Conservation (phyloP, 1,140 invertebrate genomes). For the Trinorchestia longiramus region DNA sequence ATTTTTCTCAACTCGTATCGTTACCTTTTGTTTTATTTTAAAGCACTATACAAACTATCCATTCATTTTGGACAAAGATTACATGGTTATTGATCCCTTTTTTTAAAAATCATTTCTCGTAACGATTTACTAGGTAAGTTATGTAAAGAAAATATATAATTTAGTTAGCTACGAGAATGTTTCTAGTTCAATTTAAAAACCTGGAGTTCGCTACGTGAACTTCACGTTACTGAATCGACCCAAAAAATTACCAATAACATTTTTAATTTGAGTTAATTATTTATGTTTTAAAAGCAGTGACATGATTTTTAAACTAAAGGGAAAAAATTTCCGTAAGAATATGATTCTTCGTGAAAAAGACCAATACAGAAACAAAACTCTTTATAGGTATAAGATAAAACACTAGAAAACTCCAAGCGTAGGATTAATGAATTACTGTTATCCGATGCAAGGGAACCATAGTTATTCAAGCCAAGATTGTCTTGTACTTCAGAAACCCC, state of each 20-base stretch:
- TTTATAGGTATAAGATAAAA: not conserved
- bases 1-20: no score
- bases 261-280: not conserved
- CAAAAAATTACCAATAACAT: not conserved
- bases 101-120: no score
- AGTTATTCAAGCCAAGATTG: not conserved
- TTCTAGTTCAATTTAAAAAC: no score
- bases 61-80: no score
- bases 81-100: no score
- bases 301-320: not conserved
- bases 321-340: not conserved
- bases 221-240: no score
- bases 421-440: not conserved
- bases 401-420: not conserved
- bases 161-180: no score
- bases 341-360: not conserved
- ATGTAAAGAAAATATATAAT: no score
- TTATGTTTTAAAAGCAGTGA: not conserved
- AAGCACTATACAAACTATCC: no score
- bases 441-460: not conserved
- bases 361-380: not conserved
- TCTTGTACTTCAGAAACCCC: not conserved
- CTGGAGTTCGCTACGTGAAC: no score
- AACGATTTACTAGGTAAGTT: no score
- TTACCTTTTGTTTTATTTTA: no score